A percentile compares a stretch with the other conserved stretches of the same genome.
phyloP scores from a whole-genome alignment of 2,888 invertebrate genomes.

The Rhamnusium bicolor region DNA sequence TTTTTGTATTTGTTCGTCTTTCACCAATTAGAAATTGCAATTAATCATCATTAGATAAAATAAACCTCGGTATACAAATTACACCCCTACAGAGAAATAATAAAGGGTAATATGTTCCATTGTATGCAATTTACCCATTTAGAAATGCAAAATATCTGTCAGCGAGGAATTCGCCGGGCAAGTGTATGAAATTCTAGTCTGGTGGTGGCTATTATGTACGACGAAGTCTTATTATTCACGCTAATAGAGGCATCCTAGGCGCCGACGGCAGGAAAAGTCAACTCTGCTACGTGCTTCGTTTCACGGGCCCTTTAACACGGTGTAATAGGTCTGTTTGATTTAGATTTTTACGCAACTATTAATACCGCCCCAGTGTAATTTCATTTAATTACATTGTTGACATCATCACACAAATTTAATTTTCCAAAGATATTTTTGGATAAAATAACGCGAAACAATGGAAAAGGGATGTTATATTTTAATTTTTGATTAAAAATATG shows the following conservation, averaged over 20 bases:
- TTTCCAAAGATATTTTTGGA: too few relatives aligned
- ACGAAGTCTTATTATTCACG: conserved; percentile 8
- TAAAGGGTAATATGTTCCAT: neutral
- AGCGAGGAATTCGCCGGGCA: neutral
- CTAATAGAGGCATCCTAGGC: neutral
- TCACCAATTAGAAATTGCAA: neutral
- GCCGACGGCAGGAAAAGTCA: conserved; percentile 5
- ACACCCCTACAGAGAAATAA: neutral
- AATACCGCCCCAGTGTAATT: neutral
- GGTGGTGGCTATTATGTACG: conserved; percentile 13
- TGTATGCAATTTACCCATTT: conserved; percentile 22
- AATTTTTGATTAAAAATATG: too few relatives aligned
- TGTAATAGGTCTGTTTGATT: neutral
- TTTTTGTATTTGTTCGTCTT: too few relatives aligned
- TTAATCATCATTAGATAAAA: conserved; percentile 12
- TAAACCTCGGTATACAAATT: conserved; percentile 4
- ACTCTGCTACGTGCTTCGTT: neutral
- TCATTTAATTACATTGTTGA: too few relatives aligned
- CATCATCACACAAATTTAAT: too few relatives aligned
- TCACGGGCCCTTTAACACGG: neutral
- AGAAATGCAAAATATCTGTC: conserved; percentile 4
- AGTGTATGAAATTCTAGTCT: conserved; percentile 9
- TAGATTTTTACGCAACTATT: neutral
- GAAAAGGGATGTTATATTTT: too few relatives aligned
- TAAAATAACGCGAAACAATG: too few relatives aligned